Evolutionary conservation across 2,797 vertebrate species (phyloP), one percentile per base, ranked within the genome.

Genomic region (Darevskia mixta): DNA sequence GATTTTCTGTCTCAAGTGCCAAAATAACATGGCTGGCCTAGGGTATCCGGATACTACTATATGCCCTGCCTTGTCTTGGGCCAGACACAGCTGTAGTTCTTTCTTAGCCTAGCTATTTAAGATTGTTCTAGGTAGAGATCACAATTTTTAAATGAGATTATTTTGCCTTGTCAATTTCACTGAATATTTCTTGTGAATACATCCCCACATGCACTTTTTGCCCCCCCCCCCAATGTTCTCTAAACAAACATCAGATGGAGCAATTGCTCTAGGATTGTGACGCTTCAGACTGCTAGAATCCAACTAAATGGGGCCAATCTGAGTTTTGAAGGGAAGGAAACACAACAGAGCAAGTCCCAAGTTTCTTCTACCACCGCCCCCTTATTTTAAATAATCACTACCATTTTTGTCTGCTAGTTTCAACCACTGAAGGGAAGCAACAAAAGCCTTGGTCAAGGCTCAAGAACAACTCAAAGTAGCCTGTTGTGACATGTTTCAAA

Each of bases 261-360:
- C 45, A 79, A 18, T 11, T 32, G 2, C 58, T 35, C n/a, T 3
- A 41, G 3, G 35, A 72, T 32, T 72, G 17, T 80, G 8, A 38
- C 35, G 3, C 27, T 55, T 38, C 25, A 71, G 20, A 80, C 64
- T 90, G 8, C 86, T 61, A 71, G 78, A 20, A 71, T 82, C 87
- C 88, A 91, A 71, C 67, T 41, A 82, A 13, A 45, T 93, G 76
- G 86, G 79, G 91, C 81, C 43, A 92, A 94, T 93, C 3, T 88
- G 55, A 84, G 89, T 87, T 92, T 73, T 35, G 92, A 61, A 23
- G 45, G 11, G 10, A 86, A 29, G 43, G 43, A 76, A 58, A 35
- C 20, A 87, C 8, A 92, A 35, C 11, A 83, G 81, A 84, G 6
- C 10, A 85, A 11, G 89, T 55, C 4, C 78, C 0, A 5, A 76